A percentile compares a stretch with the other conserved stretches of the same genome.
phyloP scores from a whole-genome alignment of 2,797 vertebrate species.

The Gouania willdenowi region DNA sequence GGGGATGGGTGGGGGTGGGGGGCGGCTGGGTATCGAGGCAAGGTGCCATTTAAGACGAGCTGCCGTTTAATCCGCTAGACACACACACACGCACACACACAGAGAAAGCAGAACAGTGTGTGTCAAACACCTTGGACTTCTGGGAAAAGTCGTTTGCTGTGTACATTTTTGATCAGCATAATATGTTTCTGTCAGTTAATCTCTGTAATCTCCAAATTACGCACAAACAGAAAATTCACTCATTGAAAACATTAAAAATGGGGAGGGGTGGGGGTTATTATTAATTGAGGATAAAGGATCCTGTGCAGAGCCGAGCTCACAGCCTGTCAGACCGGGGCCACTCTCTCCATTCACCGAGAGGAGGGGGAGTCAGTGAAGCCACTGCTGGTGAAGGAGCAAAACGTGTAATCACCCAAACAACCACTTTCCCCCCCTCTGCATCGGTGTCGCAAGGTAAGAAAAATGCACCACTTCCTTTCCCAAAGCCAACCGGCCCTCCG shows the following conservation, averaged over 20 bases:
- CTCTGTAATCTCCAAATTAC: background rate
- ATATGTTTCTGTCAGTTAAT: background rate
- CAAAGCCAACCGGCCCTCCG: slow-evolving; percentile 25
- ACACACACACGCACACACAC: slow-evolving; percentile 13
- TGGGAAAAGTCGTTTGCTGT: slow-evolving; percentile 42
- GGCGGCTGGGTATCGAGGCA: slow-evolving; percentile 63
- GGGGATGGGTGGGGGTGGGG: too few species aligned
- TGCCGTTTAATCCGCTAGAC: slow-evolving; percentile 73
- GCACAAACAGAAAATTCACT: background rate
- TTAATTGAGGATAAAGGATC: background rate
- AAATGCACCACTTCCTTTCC: slow-evolving; percentile 31
- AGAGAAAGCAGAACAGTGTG: slow-evolving; percentile 4
- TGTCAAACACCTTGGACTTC: slow-evolving; percentile 35
- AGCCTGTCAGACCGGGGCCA: slow-evolving; percentile 35
- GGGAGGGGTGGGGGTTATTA: too few species aligned
- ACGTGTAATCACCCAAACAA: slow-evolving; percentile 69
- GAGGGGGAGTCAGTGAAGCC: slow-evolving; percentile 18
- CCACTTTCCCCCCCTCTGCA: slow-evolving; percentile 61
- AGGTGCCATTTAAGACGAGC: slow-evolving; percentile 75
- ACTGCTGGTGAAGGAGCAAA: slow-evolving; percentile 12
- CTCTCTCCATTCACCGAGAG: slow-evolving; percentile 46
- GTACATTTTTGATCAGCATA: slow-evolving; percentile 4
- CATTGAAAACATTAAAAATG: background rate
- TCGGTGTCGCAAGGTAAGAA: slow-evolving; percentile 59
- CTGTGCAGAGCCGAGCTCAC: slow-evolving; percentile 40